phyloP scores from a whole-genome alignment of 2,888 invertebrate genomes.

The Trichopria drosophilae region DNA sequence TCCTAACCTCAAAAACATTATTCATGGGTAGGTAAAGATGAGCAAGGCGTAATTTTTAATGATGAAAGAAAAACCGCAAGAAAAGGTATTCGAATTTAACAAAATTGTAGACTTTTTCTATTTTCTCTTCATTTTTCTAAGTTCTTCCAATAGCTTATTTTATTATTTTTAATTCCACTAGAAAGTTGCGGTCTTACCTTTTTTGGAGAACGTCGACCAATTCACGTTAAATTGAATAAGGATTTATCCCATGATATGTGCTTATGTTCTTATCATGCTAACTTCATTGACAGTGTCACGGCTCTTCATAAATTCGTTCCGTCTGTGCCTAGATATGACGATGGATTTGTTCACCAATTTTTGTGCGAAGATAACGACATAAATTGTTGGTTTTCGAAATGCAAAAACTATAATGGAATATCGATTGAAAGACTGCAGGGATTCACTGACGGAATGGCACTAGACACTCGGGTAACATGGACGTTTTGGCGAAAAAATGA shows the following conservation, averaged over 20 bases:
- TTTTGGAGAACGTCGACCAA: neutral
- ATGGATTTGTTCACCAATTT: constrained; percentile 4
- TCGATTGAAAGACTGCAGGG: too few species aligned
- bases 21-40: neutral
- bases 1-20: neutral
- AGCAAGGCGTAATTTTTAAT: too few species aligned
- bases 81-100: too few species aligned
- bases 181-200: too few species aligned
- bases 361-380: neutral
- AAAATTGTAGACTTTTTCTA: too few species aligned
- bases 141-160: too few species aligned
- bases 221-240: neutral
- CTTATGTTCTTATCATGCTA: constrained; percentile 6
- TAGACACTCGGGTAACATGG: too few species aligned
- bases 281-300: neutral
- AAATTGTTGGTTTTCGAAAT: constrained; percentile 5
- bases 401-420: neutral
- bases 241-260: constrained; percentile 7
- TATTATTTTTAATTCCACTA: too few species aligned
- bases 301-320: neutral
- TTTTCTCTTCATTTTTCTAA: too few species aligned
- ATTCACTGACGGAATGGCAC: too few species aligned
- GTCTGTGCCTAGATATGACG: neutral
- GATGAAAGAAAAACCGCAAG: too few species aligned
- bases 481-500: neutral